These are phyloP conservation scores for Ageneiosus marmoratus DNA, from an alignment of 2,113 vertebrate species.

Conservation along the genomic window DNA sequence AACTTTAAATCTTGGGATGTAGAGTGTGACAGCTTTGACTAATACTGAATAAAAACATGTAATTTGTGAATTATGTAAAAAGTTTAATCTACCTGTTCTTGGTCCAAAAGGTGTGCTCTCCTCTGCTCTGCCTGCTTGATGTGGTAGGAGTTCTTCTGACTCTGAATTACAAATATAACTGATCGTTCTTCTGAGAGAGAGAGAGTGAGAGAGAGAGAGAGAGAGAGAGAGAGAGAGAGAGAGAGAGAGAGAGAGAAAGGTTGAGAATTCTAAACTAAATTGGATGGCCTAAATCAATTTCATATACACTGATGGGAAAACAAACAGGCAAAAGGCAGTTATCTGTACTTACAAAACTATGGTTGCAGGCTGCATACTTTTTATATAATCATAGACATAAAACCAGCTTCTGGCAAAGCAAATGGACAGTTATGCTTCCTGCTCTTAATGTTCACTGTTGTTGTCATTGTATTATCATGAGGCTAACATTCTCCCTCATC, in stretches of 20 bases:
- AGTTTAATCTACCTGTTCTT: constrained; percentile 62
- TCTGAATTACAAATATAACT: constrained; percentile 68
- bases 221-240: too few species aligned
- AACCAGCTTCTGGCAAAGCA: neutral
- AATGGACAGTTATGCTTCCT: neutral
- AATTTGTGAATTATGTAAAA: neutral
- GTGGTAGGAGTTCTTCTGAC: constrained; percentile 68
- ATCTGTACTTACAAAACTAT: neutral
- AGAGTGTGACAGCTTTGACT: neutral
- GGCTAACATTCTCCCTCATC: neutral
- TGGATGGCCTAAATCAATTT: neutral
- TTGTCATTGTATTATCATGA: neutral
- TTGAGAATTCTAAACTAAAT: neutral
- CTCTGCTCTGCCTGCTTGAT: constrained; percentile 49
- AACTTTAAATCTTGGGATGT: neutral
- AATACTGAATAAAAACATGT: neutral
- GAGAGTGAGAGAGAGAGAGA: too few species aligned
- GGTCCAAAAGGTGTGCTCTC: constrained; percentile 60
- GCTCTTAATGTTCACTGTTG: neutral
- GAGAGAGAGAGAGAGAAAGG: neutral
- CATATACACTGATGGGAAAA: neutral
- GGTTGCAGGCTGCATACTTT: neutral
- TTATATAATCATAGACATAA: neutral
- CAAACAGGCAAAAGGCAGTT: neutral
- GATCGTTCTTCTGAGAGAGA: constrained; percentile 55